Evolutionary conservation across 2,888 invertebrate species (phyloP).

Genomic region (Ceramica pisi): DNA sequence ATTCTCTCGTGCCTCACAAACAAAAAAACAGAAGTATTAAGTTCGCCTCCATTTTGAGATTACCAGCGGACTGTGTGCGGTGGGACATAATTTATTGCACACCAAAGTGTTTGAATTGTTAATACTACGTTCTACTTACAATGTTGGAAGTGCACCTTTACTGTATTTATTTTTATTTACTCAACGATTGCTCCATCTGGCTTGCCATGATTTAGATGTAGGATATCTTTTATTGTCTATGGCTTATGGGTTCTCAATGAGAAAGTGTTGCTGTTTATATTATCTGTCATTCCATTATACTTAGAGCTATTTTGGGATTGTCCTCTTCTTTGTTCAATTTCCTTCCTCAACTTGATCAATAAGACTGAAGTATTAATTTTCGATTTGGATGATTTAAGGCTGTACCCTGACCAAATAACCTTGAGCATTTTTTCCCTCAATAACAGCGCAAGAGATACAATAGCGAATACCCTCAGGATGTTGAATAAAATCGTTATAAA

Average conservation of each 20-base stretch:
- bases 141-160: constrained; percentile 67
- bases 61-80: constrained; percentile 79
- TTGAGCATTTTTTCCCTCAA: no score
- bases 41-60: constrained; percentile 86
- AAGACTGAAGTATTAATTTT: not conserved
- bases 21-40: constrained; percentile 78
- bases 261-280: constrained; percentile 4
- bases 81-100: constrained; percentile 85
- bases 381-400: not conserved
- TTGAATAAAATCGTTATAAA: no score
- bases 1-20: constrained; percentile 61
- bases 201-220: constrained; percentile 54
- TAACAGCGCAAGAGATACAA: no score
- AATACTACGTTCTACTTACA: constrained; percentile 80
- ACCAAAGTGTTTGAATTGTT: constrained; percentile 89
- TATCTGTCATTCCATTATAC: not conserved
- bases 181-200: constrained; percentile 32
- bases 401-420: no score
- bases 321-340: not conserved
- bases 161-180: constrained; percentile 69
- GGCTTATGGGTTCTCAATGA: constrained; percentile 4
- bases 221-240: constrained; percentile 30
- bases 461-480: no score
- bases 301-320: not conserved
- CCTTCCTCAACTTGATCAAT: not conserved